These are phyloP conservation scores for Conopomorpha cramerella DNA, from an alignment of 1,140 invertebrate genomes.

Conservation along the genomic window DNA sequence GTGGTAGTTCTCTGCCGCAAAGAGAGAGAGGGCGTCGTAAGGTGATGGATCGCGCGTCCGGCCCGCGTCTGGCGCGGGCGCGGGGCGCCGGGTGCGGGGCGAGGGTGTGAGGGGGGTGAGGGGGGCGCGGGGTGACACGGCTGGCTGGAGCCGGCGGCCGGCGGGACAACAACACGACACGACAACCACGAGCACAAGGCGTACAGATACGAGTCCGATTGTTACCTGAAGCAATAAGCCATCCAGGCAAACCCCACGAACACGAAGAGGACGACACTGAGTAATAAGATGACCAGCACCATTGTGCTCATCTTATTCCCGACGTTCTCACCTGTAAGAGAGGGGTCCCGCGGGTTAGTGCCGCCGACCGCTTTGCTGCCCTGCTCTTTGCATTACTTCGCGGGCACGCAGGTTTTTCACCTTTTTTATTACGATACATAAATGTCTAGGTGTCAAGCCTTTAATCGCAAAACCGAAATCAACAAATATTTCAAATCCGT, in stretches of 20 bases:
- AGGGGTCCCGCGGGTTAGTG: constrained; percentile 37
- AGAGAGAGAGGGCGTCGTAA: constrained; percentile 25
- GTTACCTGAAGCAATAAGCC: constrained; percentile 92
- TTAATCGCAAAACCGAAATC: too few relatives aligned
- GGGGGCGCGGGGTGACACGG: constrained; percentile 20
- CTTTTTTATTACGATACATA: too few relatives aligned
- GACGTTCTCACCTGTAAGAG: constrained; percentile 70
- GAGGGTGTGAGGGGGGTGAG: constrained; percentile 28
- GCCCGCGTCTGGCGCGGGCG: constrained; percentile 13
- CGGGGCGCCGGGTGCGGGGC: constrained; percentile 19
- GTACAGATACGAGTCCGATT: constrained; percentile 37
- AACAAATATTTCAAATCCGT: too few relatives aligned
- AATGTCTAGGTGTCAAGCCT: too few relatives aligned
- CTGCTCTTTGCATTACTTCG: too few relatives aligned
- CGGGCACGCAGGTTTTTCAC: too few relatives aligned
- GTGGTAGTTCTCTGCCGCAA: constrained; percentile 84
- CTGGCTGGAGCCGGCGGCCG: constrained; percentile 7
- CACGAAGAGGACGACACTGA: constrained; percentile 87
- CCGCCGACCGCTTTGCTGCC: constrained; percentile 28
- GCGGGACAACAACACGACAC: constrained; percentile 21
- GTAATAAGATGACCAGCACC: constrained; percentile 89
- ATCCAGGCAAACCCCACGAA: constrained; percentile 93
- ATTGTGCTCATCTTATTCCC: constrained; percentile 84
- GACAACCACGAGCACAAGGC: constrained; percentile 33
- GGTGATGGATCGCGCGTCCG: constrained; percentile 3